Evolutionary conservation across 2,888 invertebrate species (phyloP), one percentile per base, ranked within the genome.

Genomic region (Agrilus cyanescens): DNA sequence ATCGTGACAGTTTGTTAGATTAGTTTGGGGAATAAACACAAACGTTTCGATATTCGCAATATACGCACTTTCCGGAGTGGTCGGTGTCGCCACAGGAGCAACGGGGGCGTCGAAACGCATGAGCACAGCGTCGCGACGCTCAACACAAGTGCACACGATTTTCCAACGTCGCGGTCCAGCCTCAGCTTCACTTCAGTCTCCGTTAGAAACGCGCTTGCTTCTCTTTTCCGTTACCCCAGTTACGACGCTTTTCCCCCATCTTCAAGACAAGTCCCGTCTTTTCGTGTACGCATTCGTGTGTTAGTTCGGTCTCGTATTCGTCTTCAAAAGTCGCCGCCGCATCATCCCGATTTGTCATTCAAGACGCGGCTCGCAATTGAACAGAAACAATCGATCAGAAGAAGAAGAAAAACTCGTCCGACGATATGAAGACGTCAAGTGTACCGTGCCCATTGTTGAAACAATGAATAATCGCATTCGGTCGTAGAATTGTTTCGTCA

Each of bases 11-110:
- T 58, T 63, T 58, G 58, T 55, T 61, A 63, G 62, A 65, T 65
- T 60, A 63, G 65, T 61, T 66, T 60, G 50, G 65, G 66, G 65
- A 66, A 64, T 65, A 65, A 65, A 64, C 65, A 65, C 63, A 64
- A 66, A 62, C 65, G 64, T 65, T 62, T 56, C 64, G 60, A 63
- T 61, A 62, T 59, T 60, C 62, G 56, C 61, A 60, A 63, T 62
- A 25, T 25, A 25, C 25, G 25, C 25, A 25, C 25, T 25, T 25
- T 8, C 25, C 25, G 10, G 25, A 25, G 62, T 62, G 61, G 60
- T 63, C 63, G 62, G 63, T 62, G 61, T 60, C 53, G 54, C 46
- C 50, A 53, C 50, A 52, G 53, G 56, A 57, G 54, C 50, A 57
- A 57, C 56, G 60, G 61, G 63, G 60, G 63, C 25, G 25, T 25